Evolutionary conservation across 1,140 invertebrate genomes (phyloP).

Genomic region (Penaeus chinensis): DNA sequence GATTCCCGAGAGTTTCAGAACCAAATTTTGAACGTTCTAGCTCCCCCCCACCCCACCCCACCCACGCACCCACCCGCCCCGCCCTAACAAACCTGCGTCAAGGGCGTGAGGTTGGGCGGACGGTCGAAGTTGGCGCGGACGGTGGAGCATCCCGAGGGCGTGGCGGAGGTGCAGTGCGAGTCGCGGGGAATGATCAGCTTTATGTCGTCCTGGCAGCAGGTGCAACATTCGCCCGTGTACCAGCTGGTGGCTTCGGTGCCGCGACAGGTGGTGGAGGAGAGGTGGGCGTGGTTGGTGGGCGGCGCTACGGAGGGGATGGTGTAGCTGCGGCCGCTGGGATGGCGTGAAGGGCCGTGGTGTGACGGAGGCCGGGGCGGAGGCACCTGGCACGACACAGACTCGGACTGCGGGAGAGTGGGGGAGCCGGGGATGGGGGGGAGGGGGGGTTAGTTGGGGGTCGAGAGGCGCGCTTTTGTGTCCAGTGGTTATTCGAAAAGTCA

Average conservation of each 20-base stretch:
- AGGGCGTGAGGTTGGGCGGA: too few species aligned
- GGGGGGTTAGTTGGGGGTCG: too few species aligned
- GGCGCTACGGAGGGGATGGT: background rate
- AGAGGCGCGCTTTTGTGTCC: too few species aligned
- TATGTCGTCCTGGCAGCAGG: conserved; percentile 26
- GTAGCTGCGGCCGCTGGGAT: conserved; percentile 11
- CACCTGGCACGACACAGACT: conserved; percentile 1
- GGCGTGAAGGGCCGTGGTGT: background rate
- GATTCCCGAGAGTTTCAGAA: too few species aligned
- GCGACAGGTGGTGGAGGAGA: conserved; percentile 25
- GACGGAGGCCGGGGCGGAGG: background rate
- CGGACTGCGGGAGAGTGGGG: background rate
- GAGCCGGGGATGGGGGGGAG: too few species aligned
- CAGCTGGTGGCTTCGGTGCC: conserved; percentile 31
- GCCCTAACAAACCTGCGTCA: too few species aligned
- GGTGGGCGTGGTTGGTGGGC: background rate
- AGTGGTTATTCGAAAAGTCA: too few species aligned
- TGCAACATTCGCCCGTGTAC: conserved; percentile 47
- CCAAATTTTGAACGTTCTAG: too few species aligned
- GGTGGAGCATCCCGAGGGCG: conserved; percentile 38
- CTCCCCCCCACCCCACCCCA: too few species aligned
- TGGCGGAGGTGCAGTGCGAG: conserved; percentile 19
- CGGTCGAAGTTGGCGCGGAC: conserved; percentile 1
- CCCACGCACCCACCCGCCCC: too few species aligned
- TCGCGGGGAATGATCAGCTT: conserved; percentile 25